Percentiles rank a stretch among this genome's conserved stretches.
These are phyloP conservation scores for Ichneumoninae sp. DNA, from an alignment of 2,888 invertebrate genomes.

Conservation along the genomic window DNA sequence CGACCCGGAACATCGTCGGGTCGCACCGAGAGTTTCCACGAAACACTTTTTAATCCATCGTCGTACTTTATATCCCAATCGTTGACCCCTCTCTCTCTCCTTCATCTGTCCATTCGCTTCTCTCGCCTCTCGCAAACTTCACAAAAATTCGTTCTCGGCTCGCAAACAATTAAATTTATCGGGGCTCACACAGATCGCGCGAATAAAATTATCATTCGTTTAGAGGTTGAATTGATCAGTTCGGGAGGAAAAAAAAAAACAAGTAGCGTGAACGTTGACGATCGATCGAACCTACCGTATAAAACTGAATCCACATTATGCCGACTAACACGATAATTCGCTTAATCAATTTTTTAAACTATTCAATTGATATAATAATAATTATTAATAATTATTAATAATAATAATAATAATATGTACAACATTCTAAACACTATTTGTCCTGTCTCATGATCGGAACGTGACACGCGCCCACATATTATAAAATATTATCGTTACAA, in stretches of 20 bases:
- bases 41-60: slow-evolving; percentile 50
- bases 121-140: slow-evolving; percentile 35
- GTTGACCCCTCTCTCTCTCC: slow-evolving; percentile 55
- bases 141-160: slow-evolving; percentile 40
- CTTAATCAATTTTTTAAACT: slow-evolving; percentile 81
- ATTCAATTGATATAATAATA: slow-evolving; percentile 81
- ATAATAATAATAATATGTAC: slow-evolving; percentile 82
- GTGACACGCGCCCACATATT: slow-evolving; percentile 76
- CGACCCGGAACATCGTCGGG: slow-evolving; percentile 69
- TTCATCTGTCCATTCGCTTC: slow-evolving; percentile 38
- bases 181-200: slow-evolving; percentile 18
- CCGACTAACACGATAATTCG: slow-evolving; percentile 79
- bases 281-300: slow-evolving; percentile 74
- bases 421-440: slow-evolving; percentile 78
- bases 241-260: slow-evolving; percentile 46
- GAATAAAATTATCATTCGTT: slow-evolving; percentile 24
- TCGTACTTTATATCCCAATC: slow-evolving; percentile 55
- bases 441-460: slow-evolving; percentile 77
- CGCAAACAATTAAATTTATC: slow-evolving; percentile 6
- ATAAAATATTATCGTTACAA: slow-evolving; percentile 74
- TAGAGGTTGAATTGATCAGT: slow-evolving; percentile 39
- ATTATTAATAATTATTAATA: slow-evolving; percentile 78
- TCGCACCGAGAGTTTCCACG: slow-evolving; percentile 58
- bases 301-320: slow-evolving; percentile 81
- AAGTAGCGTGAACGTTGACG: slow-evolving; percentile 54